These are phyloP conservation scores for Alcedo quadribrachys DNA, from an alignment of 2,797 vertebrate species.

Conservation along the genomic window DNA sequence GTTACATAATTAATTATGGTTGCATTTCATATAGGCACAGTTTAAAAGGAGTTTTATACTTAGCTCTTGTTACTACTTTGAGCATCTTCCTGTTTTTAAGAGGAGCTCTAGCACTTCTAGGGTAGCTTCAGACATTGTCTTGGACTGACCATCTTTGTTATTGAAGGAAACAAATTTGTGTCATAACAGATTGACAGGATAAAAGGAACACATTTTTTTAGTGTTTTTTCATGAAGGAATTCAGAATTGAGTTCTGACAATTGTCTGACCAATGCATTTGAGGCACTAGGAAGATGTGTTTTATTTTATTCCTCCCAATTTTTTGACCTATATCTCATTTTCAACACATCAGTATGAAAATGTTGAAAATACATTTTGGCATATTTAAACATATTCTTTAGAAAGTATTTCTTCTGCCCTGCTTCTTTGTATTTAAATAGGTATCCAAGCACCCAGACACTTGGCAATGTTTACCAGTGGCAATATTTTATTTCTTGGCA, in stretches of 20 bases:
- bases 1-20: background rate
- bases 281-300: background rate
- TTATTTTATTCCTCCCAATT: background rate
- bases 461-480: background rate
- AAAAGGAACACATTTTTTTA: background rate
- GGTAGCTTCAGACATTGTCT: background rate
- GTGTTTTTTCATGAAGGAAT: background rate
- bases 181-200: background rate
- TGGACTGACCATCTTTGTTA: background rate
- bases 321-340: background rate
- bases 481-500: slow-evolving; percentile 49
- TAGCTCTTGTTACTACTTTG: background rate
- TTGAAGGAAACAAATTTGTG: background rate
- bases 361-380: no score
- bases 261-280: background rate
- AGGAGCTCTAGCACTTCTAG: background rate
- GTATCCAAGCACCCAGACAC: background rate
- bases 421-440: background rate
- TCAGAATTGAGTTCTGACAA: background rate
- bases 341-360: background rate
- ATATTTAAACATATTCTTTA: background rate
- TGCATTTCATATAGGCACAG: background rate
- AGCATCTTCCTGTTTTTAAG: background rate
- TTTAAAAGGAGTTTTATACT: background rate
- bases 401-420: background rate